Percentiles rank a stretch among this genome's conserved stretches.
These are phyloP conservation scores for Leptoteleia sp. DNA, from an alignment of 1,140 invertebrate species.

Conservation along the genomic window DNA sequence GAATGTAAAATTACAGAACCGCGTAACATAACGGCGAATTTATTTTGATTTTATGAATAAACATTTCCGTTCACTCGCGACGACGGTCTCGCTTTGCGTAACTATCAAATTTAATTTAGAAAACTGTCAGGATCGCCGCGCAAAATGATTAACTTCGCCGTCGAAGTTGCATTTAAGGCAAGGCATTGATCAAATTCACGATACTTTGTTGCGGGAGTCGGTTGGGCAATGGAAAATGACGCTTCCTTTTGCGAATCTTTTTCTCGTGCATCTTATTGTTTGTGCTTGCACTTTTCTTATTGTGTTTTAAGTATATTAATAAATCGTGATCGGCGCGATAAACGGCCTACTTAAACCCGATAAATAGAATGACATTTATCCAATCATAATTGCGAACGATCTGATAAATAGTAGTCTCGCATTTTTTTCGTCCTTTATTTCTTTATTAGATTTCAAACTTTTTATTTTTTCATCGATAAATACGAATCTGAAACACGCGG, in stretches of 20 bases:
- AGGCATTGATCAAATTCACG: constrained; percentile 12
- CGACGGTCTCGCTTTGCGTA: neutral
- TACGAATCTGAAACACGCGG: neutral
- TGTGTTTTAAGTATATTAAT: constrained; percentile 37
- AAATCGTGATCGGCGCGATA: constrained; percentile 48
- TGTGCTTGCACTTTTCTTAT: constrained; percentile 12
- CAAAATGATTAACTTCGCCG: neutral
- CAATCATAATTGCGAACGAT: constrained; percentile 55
- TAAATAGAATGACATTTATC: constrained; percentile 63
- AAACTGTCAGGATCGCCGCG: neutral
- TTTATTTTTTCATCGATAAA: too few species aligned
- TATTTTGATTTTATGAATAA: neutral
- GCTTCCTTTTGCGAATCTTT: constrained; percentile 8
- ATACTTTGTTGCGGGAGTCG: neutral
- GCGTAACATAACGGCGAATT: neutral
- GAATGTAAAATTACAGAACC: constrained; percentile 8
- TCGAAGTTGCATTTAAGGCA: neutral
- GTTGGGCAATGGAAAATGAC: constrained; percentile 17
- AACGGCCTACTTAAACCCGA: constrained; percentile 49
- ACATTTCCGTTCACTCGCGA: too few species aligned
- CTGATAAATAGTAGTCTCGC: constrained; percentile 28
- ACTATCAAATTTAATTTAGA: constrained; percentile 9
- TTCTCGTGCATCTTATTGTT: constrained; percentile 10
- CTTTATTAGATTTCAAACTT: constrained; percentile 33
- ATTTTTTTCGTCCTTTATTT: constrained; percentile 44